Percentiles rank a stretch among this genome's conserved stretches.
phyloP scores from a whole-genome alignment of 37 sponge, comb jelly and placozoan genomes.

The Theonella swinhoei region DNA sequence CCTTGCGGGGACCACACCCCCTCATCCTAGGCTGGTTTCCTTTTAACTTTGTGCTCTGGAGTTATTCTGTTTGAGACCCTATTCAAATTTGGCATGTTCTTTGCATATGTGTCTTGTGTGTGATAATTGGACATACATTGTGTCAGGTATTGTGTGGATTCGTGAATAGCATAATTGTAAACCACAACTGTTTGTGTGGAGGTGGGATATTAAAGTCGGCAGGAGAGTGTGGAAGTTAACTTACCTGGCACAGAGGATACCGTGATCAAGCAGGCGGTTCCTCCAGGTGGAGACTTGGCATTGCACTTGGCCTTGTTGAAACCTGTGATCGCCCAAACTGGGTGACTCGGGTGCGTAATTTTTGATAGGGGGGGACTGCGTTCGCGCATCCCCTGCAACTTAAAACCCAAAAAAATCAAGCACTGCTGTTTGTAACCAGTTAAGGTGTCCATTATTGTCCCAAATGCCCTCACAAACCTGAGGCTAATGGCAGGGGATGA shows the following conservation, averaged over 20 bases:
- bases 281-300: slow-evolving; percentile 84
- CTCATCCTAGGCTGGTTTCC: too few relatives aligned
- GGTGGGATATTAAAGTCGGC: slow-evolving; percentile 22
- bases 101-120: too few relatives aligned
- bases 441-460: too few relatives aligned
- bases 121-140: too few relatives aligned
- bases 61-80: too few relatives aligned
- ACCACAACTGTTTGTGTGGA: slow-evolving; percentile 47
- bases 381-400: slow-evolving; percentile 85
- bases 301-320: slow-evolving; percentile 89
- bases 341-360: slow-evolving; percentile 92
- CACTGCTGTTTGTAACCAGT: neutral
- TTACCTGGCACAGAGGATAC: slow-evolving; percentile 89
- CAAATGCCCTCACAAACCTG: too few relatives aligned
- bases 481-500: too few relatives aligned
- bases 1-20: too few relatives aligned
- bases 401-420: neutral
- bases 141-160: too few relatives aligned
- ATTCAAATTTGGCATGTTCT: too few relatives aligned
- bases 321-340: slow-evolving; percentile 91
- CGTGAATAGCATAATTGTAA: neutral
- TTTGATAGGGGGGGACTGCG: slow-evolving; percentile 91
- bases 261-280: slow-evolving; percentile 87
- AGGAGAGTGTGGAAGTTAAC: slow-evolving; percentile 37
- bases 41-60: too few relatives aligned